A percentile compares a stretch with the other conserved stretches of the same genome.
These are phyloP conservation scores for Drosophila helvetica DNA, from an alignment of 2,888 invertebrate genomes.

Conservation along the genomic window DNA sequence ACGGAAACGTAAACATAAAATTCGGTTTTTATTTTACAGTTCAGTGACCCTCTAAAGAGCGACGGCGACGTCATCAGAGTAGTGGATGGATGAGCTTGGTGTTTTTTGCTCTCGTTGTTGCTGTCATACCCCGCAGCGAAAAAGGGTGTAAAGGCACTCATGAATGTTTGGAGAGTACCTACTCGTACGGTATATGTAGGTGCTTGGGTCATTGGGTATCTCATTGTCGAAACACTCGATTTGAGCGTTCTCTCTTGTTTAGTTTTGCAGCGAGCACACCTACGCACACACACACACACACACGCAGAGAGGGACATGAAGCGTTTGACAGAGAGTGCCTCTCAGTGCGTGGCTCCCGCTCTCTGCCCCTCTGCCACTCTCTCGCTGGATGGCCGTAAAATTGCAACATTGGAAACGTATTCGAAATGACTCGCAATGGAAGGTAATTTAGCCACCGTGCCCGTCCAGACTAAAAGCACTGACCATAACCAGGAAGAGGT, in stretches of 20 bases:
- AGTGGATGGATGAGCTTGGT: slow-evolving; percentile 45
- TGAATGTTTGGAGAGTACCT: too few relatives aligned
- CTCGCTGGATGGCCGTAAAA: slow-evolving; percentile 20
- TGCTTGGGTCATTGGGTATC: neutral
- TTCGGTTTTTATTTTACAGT: slow-evolving; percentile 51
- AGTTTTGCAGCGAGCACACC: slow-evolving; percentile 57
- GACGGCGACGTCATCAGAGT: slow-evolving; percentile 49
- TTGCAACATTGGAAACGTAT: slow-evolving; percentile 31
- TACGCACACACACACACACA: slow-evolving; percentile 23
- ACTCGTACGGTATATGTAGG: too few relatives aligned
- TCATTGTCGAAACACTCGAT: slow-evolving; percentile 14
- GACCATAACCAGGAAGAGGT: slow-evolving; percentile 54
- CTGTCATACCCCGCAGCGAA: neutral
- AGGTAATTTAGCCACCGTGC: slow-evolving; percentile 49
- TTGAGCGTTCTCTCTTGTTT: slow-evolving; percentile 26
- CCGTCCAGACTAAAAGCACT: slow-evolving; percentile 40
- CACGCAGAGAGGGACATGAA: neutral
- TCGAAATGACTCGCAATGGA: slow-evolving; percentile 52
- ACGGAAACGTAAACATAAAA: slow-evolving; percentile 62
- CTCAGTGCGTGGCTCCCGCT: slow-evolving; percentile 29
- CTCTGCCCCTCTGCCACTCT: slow-evolving; percentile 14
- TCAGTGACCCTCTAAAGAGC: slow-evolving; percentile 59
- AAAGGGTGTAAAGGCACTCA: neutral
- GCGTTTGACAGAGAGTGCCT: slow-evolving; percentile 54
- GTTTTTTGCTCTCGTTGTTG: slow-evolving; percentile 15